phyloP scores from a whole-genome alignment of 2,797 vertebrate species.

The Malacoraja senta region DNA sequence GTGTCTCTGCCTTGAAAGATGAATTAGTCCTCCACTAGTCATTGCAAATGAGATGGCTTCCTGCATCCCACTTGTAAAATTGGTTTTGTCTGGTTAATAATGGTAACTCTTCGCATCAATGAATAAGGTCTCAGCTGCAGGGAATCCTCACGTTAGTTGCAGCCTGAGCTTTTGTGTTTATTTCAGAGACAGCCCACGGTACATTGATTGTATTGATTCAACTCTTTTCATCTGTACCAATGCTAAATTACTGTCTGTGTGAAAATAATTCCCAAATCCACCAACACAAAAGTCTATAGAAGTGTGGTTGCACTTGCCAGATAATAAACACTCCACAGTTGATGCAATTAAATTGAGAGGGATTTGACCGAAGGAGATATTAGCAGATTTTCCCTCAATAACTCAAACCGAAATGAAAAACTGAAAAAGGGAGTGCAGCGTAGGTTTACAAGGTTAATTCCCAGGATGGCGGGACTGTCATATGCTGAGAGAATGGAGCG shows the following conservation, averaged over 20 bases:
- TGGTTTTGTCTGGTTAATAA: conserved; percentile 23
- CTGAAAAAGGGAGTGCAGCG: too few relatives aligned
- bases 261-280: conserved; percentile 26
- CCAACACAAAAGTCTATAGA: conserved; percentile 26
- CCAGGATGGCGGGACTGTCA: too few relatives aligned
- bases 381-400: background rate
- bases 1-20: background rate
- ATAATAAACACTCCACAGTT: background rate
- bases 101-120: background rate
- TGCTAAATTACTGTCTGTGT: conserved; percentile 32
- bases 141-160: background rate
- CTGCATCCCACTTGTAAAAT: background rate
- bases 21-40: background rate
- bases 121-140: background rate
- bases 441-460: too few relatives aligned
- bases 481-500: too few relatives aligned
- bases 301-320: background rate
- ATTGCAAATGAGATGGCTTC: background rate
- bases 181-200: background rate
- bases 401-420: background rate
- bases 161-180: background rate
- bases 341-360: background rate
- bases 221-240: conserved; percentile 7
- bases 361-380: background rate
- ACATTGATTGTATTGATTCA: conserved; percentile 27